Evolutionary conservation across 2,797 vertebrate genomes (phyloP), one percentile per base, ranked within the genome.

Genomic region (Onychomys arenicola): DNA sequence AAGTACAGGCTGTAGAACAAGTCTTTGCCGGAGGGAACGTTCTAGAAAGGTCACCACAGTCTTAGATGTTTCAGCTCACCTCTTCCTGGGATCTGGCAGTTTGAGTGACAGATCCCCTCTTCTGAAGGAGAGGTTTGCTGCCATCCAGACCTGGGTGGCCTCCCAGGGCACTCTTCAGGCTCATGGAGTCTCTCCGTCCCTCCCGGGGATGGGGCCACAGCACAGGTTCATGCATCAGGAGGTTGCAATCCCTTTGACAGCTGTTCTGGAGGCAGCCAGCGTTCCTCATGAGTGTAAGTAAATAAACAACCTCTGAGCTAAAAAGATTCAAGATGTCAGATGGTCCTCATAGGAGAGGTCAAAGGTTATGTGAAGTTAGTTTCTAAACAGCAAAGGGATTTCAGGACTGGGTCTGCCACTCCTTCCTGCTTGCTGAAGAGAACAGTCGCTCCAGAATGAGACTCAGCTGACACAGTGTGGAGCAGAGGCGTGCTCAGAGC

Each of bases 281-380:
- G 9, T 3, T 52, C 52, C 13, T 71, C 37, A 49, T 52, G 37
- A 43, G 29, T 65, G 29, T 32, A 40, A 16, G 37, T 19, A 32
- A 73, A 52, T 6, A 37, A 67, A 14, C 6, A 63, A 78, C 19
- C 34, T 37, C 52, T 37, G 14, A 78, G 67, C 37, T n/a, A 55
- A 21, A 49, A 49, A 12, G 61, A 32, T 71, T 6, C 21, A 17
- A 9, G 69, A 3, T 32, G 2, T 34, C 0, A 7, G 29, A 8
- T 12, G 3, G 6, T 0, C 6, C 16, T 49, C 69, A 23, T 0
- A 6, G 67, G 40, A 69, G 52, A 43, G 14, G 32, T 27, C 29
- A 23, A 5, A 27, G 80, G 32, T 49, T 14, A 25, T 2, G 0
- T 0, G 10, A 13, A 11, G 14, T 37, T 49, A 2, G 25, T 21